These are phyloP conservation scores for Chironomus tentans DNA, from an alignment of 2,888 invertebrate species.

Conservation along the genomic window DNA sequence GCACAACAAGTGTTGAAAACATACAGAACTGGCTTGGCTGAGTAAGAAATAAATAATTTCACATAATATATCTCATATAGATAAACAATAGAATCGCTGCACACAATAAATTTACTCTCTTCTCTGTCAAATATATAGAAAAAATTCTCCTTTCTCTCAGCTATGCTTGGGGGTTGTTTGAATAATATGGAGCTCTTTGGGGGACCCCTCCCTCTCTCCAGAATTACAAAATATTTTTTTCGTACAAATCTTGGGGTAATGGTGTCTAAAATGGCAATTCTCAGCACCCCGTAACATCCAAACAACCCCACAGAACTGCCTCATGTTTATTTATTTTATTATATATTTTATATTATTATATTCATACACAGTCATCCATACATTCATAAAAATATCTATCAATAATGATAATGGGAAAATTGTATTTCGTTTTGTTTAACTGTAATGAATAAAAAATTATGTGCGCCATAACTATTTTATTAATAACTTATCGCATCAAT, in stretches of 20 bases:
- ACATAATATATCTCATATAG: neutral
- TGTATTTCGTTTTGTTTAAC: slow-evolving; percentile 8
- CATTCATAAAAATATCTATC: neutral
- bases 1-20: slow-evolving; percentile 17
- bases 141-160: too few relatives aligned
- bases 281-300: too few relatives aligned
- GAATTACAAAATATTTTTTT: too few relatives aligned
- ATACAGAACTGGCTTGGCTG: neutral
- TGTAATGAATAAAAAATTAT: slow-evolving; percentile 15
- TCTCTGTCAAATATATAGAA: neutral
- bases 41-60: neutral
- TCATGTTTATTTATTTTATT: too few relatives aligned
- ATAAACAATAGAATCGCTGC: neutral
- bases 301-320: too few relatives aligned
- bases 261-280: too few relatives aligned
- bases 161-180: too few relatives aligned
- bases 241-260: too few relatives aligned
- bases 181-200: too few relatives aligned
- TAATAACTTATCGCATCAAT: neutral
- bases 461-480: slow-evolving; percentile 1
- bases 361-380: too few relatives aligned
- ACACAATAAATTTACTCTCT: neutral
- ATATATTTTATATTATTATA: too few relatives aligned
- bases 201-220: too few relatives aligned
- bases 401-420: slow-evolving; percentile 13